Conservation (phyloP, 1,140 invertebrate species). For the Hylyphantes graminicola region DNA sequence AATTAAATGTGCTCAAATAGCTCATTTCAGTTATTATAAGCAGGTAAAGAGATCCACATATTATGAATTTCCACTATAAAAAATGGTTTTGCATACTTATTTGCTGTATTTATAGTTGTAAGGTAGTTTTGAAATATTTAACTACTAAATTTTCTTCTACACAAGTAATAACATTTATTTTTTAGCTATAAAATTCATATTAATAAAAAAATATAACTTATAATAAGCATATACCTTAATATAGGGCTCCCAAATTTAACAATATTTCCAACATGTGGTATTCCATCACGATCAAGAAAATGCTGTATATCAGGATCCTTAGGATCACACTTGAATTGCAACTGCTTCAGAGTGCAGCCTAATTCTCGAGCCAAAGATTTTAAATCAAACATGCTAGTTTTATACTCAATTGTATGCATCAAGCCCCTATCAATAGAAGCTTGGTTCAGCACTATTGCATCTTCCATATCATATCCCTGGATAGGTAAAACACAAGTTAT, state of each 20-base stretch:
- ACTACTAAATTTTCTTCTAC: no score
- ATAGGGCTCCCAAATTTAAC: conserved; percentile 6
- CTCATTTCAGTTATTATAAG: no score
- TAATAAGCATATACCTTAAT: conserved; percentile 40
- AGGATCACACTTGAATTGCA: conserved; percentile 8
- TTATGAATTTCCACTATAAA: no score
- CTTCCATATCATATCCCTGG: conserved; percentile 97
- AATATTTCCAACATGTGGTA: conserved; percentile 11
- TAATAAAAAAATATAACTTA: not conserved
- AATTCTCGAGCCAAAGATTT: conserved; percentile 22
- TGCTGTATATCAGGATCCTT: conserved; percentile 5
- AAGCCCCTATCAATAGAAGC: conserved; percentile 91
- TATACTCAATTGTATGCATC: conserved; percentile 88
- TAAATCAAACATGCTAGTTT: conserved; percentile 20
- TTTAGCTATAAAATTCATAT: no score
- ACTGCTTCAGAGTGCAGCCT: not conserved
- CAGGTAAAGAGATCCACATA: no score
- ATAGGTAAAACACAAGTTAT: not conserved
- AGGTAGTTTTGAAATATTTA: no score
- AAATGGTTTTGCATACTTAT: no score
- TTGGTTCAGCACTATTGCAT: conserved; percentile 96
- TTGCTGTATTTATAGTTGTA: no score
- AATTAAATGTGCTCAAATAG: no score
- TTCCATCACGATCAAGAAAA: conserved; percentile 12
- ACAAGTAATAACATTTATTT: no score